Base-by-base conservation (phyloP, 2,797 vertebrate species). In the Acipenser oxyrinchus region DNA sequence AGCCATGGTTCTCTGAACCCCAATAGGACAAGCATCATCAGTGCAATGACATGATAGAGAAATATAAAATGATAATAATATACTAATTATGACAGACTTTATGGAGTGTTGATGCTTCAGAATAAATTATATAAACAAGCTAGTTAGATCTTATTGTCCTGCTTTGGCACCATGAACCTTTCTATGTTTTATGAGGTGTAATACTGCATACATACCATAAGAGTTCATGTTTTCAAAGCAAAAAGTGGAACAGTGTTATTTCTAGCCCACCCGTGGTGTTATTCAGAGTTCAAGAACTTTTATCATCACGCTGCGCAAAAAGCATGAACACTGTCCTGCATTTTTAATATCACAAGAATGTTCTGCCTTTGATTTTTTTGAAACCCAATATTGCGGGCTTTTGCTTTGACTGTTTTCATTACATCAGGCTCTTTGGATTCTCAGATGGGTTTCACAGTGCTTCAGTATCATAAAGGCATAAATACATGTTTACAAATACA, bases 1-100 rank as follows among this genome's bases (percentile, higher is more conserved):
- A 87, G 78, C 76, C 74, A 86, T 83, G 84, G 78, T 86, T 80
- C 78, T 74, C 68, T 79, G 84, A 81, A 75, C 74, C 72, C 73
- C 75, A 78, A 81, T 82, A 80, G 83, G 12, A 58, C 55, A 58
- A 58, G 3, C 12, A n/a, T 58, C 37, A 37, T 37, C 37, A 37
- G 37, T 37, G 37, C 5, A 5, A 37, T 37, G 37, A 37, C 37
- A 37, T 37, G 37, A 37, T 37, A 37, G 37, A 37, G 5, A 37
- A 37, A 37, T 37, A 37, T 37, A 37, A 37, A 37, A 37, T 37
- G 37, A 37, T 37, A 37, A 37, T 37, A 37, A 37, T 5, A 5
- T 37, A 37, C 37, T 37, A 37, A 37, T 37, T 37, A 37, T 37
- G 37, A 37, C 37, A 37, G 37, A 1, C 37, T 37, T 37, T 37